These are phyloP conservation scores for Lutraria rhynchaena DNA, from an alignment of 1,140 invertebrate genomes.

Conservation along the genomic window DNA sequence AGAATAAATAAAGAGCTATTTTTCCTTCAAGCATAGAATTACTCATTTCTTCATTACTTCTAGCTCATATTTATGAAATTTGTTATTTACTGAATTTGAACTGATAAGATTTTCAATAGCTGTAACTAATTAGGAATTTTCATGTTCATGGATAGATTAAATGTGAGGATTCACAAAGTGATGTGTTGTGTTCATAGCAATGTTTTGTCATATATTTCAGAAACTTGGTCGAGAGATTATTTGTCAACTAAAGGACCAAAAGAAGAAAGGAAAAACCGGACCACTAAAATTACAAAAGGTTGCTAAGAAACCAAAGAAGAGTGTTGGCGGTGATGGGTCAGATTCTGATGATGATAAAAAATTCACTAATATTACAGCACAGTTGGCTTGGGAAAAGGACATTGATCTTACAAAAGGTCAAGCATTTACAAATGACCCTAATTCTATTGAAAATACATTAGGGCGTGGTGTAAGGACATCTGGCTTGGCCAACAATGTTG, in stretches of 20 bases:
- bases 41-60: no score
- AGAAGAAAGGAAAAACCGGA: constrained; percentile 61
- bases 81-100: no score
- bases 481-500: constrained; percentile 37
- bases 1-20: no score
- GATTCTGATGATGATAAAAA: constrained; percentile 61
- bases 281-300: constrained; percentile 61
- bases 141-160: no score
- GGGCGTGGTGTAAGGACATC: background rate
- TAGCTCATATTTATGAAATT: no score
- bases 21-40: no score
- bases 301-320: constrained; percentile 47
- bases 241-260: constrained; percentile 67
- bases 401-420: constrained; percentile 76
- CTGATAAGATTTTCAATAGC: no score
- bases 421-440: constrained; percentile 65
- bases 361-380: constrained; percentile 70
- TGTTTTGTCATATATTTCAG: constrained; percentile 60
- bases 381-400: constrained; percentile 80
- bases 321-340: constrained; percentile 44
- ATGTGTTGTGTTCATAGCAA: no score
- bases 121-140: no score
- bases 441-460: constrained; percentile 59
- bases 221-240: constrained; percentile 74
- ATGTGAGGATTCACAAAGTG: no score